Conservation (phyloP, 2,797 vertebrate species). For the Pipistrellus kuhlii region DNA sequence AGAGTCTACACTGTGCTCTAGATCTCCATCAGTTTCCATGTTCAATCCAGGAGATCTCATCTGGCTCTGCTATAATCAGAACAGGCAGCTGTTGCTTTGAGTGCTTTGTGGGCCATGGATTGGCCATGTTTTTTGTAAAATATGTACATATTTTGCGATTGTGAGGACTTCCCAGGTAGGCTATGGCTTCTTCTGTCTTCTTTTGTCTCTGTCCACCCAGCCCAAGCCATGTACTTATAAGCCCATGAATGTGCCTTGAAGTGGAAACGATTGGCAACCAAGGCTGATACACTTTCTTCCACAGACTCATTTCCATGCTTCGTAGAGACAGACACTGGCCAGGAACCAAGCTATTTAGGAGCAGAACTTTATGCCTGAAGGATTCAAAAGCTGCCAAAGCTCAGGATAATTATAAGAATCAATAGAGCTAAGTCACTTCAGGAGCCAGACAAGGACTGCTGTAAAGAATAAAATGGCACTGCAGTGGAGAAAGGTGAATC, state of each 20-base stretch:
- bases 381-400: not conserved
- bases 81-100: not conserved
- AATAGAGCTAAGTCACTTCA: not conserved
- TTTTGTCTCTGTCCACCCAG: not conserved
- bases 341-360: not conserved
- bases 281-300: not conserved
- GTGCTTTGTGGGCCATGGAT: not conserved
- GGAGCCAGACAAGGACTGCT: not conserved
- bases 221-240: not conserved
- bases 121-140: not conserved
- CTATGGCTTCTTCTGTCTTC: not conserved
- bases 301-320: not conserved
- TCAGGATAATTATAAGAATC: not conserved
- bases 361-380: not conserved
- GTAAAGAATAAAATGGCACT: not conserved
- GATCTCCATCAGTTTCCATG: not conserved
- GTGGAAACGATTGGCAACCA: not conserved
- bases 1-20: not conserved
- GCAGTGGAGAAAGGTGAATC: not conserved
- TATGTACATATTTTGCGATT: not conserved
- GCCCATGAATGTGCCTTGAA: not conserved
- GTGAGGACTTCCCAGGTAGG: not conserved
- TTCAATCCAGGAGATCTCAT: not conserved
- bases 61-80: not conserved
- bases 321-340: not conserved